Base-by-base conservation (phyloP, 2,113 vertebrate genomes). In the Tyto alba region DNA sequence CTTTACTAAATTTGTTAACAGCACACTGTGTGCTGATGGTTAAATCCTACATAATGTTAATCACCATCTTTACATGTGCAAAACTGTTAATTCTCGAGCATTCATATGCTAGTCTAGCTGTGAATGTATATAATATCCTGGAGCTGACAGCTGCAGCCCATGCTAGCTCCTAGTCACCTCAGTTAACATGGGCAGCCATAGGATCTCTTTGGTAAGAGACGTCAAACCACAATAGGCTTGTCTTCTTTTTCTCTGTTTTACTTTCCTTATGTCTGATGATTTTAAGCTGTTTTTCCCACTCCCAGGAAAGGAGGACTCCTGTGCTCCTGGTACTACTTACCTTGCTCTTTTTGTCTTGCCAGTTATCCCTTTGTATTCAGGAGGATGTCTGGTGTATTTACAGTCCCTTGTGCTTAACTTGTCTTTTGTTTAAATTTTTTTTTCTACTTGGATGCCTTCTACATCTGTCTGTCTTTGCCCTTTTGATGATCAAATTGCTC, bases 201-300 rank as follows among this genome's bases (percentile, higher is more conserved):
- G 15, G 17, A 83, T 9, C 6, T 77, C 20, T 88, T 62, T 55
- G 38, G 32, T 83, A 43, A 71, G 29, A 85, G 26, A 64, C 73
- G 9, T 48, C 27, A 60, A 73, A 52, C 2, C 0, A 1, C 34
- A 48, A 7, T 18, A 32, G 2, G 4, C 7, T 52, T 62, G 6
- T n/a, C 4, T 20, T 59, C 29, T 86, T 83, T 88, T 69, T 63
- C 19, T 7, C 21, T 89, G 2, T 55, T 88, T 75, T 79, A 16
- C 13, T 26, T 76, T 72, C 16, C 27, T 40, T 32, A 56, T 21
- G 13, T 13, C 13, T 84, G 55, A 63, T 45, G 20, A 56, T 73
- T 67, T 90, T 38, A 55, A 72, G 14, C 27, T 73, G 10, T 56
- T 67, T 68, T 76, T 38, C 32, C 27, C 7, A 19, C 13, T 14